phyloP scores from a whole-genome alignment of 2,888 invertebrate genomes.

The Drosophila algonquin region DNA sequence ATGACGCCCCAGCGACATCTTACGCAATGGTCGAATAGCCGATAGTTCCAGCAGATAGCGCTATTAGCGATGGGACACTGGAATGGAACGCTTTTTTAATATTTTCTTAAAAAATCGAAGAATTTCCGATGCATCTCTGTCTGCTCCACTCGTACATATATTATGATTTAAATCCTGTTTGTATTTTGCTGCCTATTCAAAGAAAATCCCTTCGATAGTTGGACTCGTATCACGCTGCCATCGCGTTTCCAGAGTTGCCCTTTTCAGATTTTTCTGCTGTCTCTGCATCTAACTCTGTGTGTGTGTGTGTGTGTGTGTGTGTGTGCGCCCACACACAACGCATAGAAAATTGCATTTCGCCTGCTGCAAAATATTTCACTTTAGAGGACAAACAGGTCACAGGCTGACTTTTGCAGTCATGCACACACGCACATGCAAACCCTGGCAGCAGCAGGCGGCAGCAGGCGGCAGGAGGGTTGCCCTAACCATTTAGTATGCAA shows the following conservation, averaged over 20 bases:
- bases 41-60: slow-evolving; percentile 19
- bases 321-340: slow-evolving; percentile 46
- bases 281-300: slow-evolving; percentile 1
- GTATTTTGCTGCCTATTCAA: no score
- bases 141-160: no score
- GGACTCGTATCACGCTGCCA: no score
- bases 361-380: slow-evolving; percentile 80
- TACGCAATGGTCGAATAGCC: slow-evolving; percentile 71
- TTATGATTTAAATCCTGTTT: no score
- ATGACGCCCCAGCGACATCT: slow-evolving; percentile 82
- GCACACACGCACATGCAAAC: slow-evolving; percentile 46
- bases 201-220: no score
- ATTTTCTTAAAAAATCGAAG: no score
- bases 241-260: no score
- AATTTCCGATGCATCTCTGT: no score
- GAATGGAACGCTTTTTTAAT: no score
- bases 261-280: neutral
- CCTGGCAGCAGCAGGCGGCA: slow-evolving; percentile 1
- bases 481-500: slow-evolving; percentile 65
- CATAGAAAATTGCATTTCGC: slow-evolving; percentile 73
- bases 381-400: slow-evolving; percentile 83
- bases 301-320: slow-evolving; percentile 51
- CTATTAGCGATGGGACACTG: neutral
- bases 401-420: slow-evolving; percentile 72
- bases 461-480: slow-evolving; percentile 2